A percentile compares a stretch with the other conserved stretches of the same genome.
Evolutionary conservation across 2,888 invertebrate species (phyloP).

Genomic region (Amphipyra tragopoginis): DNA sequence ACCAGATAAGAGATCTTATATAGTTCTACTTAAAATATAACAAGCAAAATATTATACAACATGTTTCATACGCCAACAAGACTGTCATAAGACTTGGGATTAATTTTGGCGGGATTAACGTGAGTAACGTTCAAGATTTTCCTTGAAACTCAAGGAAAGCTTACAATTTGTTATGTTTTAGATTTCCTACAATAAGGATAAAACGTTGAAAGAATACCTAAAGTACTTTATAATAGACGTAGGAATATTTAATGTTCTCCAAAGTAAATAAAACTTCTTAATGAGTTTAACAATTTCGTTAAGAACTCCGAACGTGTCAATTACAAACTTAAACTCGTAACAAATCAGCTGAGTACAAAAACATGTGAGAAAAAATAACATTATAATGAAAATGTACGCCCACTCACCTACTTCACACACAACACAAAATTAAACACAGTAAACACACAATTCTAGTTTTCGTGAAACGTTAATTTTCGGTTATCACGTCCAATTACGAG

Average conservation of each 20-base stretch:
- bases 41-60: constrained; percentile 34
- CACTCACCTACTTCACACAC: constrained; percentile 61
- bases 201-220: background rate
- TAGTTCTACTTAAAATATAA: constrained; percentile 39
- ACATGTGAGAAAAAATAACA: constrained; percentile 35
- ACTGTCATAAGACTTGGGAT: constrained; percentile 44
- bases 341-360: constrained; percentile 51
- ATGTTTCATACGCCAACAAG: constrained; percentile 28
- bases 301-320: constrained; percentile 3
- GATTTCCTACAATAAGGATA: constrained; percentile 1
- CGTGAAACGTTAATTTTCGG: constrained; percentile 49
- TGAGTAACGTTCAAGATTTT: constrained; percentile 22
- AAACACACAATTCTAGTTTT: constrained; percentile 53
- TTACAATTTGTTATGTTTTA: constrained; percentile 14
- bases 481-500: constrained; percentile 46
- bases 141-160: constrained; percentile 26
- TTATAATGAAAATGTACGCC: constrained; percentile 30
- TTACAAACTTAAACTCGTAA: constrained; percentile 27
- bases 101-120: constrained; percentile 49
- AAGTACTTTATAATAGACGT: background rate
- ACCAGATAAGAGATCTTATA: constrained; percentile 42
- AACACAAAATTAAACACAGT: constrained; percentile 57
- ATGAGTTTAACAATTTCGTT: constrained; percentile 3
- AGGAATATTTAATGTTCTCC: background rate
- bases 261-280: background rate